Evolutionary conservation across 2,888 invertebrate genomes (phyloP).

Genomic region (Coelopa pilipes): DNA sequence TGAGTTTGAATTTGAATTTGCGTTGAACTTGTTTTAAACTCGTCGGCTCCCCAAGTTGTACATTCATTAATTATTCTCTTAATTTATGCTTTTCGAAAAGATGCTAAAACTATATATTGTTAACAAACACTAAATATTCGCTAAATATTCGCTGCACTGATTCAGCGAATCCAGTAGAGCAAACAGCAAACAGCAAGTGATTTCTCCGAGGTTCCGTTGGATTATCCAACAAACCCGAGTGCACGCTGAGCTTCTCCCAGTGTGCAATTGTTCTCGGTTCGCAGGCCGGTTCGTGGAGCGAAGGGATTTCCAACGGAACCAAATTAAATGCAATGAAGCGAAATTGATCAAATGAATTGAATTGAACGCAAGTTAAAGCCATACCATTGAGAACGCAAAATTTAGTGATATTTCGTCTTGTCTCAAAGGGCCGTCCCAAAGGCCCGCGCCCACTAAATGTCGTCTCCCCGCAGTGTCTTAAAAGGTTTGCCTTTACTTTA

Average conservation of each 20-base stretch:
- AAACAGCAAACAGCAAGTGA: too few species aligned
- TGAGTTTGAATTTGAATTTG: conserved; percentile 7
- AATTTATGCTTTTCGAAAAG: not conserved
- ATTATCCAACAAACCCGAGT: too few species aligned
- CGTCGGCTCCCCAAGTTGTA: conserved; percentile 44
- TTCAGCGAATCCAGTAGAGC: not conserved
- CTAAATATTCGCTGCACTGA: not conserved
- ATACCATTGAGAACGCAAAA: conserved; percentile 4
- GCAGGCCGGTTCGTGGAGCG: too few species aligned
- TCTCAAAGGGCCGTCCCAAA: not conserved
- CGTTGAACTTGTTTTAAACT: conserved; percentile 11
- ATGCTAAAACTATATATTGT: conserved; percentile 1
- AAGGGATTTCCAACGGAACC: too few species aligned
- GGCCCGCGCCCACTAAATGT: conserved; percentile 22
- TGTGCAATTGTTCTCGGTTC: too few species aligned
- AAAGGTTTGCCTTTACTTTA: not conserved
- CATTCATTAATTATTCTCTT: conserved; percentile 18
- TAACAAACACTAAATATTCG: conserved; percentile 9
- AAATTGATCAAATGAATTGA: too few species aligned
- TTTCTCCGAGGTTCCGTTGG: too few species aligned
- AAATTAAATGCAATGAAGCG: too few species aligned
- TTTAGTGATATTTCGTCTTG: conserved; percentile 12
- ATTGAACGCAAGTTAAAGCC: not conserved
- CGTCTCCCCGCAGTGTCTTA: conserved; percentile 24
- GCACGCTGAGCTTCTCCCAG: too few species aligned